Evolutionary conservation across 2,113 vertebrate species (phyloP).

Genomic region (Caracal caracal): DNA sequence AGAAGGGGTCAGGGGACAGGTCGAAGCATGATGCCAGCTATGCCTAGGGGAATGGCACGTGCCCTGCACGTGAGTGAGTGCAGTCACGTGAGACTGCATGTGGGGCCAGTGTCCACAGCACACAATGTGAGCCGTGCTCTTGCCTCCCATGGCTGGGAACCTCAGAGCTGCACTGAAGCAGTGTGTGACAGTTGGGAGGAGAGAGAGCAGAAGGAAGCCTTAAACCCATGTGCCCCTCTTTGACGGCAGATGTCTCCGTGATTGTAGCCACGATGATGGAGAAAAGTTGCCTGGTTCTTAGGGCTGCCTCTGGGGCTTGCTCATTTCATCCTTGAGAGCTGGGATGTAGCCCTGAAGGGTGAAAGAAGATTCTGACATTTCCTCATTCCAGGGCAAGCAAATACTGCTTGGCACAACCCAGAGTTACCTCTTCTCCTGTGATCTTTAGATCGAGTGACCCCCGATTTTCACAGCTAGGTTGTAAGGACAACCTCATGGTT

Average conservation of each 20-base stretch:
- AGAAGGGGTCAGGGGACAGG: neutral
- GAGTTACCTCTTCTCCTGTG: neutral
- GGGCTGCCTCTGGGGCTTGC: neutral
- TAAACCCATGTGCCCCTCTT: neutral
- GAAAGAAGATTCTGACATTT: neutral
- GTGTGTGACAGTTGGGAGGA: neutral
- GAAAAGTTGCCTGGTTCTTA: neutral
- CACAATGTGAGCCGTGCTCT: accelerated
- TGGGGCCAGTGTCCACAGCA: neutral
- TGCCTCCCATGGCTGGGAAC: neutral
- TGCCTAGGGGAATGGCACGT: neutral
- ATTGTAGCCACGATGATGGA: neutral
- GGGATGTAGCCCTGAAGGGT: neutral
- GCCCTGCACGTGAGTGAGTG: neutral
- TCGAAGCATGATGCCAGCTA: neutral
- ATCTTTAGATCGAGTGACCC: neutral
- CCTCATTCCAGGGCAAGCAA: neutral
- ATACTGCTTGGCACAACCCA: neutral
- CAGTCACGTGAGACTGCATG: neutral
- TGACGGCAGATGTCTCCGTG: neutral
- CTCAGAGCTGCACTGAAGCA: neutral
- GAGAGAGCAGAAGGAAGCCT: neutral
- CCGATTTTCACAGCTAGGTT: neutral
- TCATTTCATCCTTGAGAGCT: neutral
- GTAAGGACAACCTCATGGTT: neutral